These are phyloP conservation scores for Drosophila bocqueti DNA, from an alignment of 1,140 invertebrate genomes.

Conservation along the genomic window DNA sequence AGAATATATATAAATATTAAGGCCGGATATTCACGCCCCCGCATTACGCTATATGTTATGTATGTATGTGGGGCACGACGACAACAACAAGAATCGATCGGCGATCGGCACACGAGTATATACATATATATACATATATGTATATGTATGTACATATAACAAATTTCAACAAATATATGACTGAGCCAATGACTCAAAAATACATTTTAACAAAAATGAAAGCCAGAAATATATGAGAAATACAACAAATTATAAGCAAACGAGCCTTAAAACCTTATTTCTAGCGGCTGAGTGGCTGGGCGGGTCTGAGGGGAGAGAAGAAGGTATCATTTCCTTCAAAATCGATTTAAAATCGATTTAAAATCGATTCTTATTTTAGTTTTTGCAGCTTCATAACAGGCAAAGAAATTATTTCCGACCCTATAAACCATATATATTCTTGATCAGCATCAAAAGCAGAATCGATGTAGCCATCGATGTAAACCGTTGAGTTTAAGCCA, in stretches of 20 bases:
- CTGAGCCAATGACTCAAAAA: slow-evolving; percentile 78
- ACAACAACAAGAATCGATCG: slow-evolving; percentile 12
- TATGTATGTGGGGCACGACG: slow-evolving; percentile 4
- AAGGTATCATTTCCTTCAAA: too few relatives aligned
- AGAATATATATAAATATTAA: slow-evolving; percentile 26
- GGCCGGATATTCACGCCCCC: slow-evolving; percentile 19
- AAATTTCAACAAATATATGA: slow-evolving; percentile 77
- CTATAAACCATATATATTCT: too few relatives aligned
- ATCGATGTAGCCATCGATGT: too few relatives aligned
- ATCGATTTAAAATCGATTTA: too few relatives aligned
- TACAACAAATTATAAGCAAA: slow-evolving; percentile 28
- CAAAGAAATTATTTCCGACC: too few relatives aligned
- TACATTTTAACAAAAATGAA: slow-evolving; percentile 75
- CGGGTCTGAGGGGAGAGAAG: neutral
- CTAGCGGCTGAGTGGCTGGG: neutral
- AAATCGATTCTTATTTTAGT: too few relatives aligned
- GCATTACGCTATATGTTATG: slow-evolving; percentile 24
- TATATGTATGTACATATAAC: slow-evolving; percentile 43
- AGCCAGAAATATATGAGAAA: slow-evolving; percentile 68
- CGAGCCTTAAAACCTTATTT: slow-evolving; percentile 5
- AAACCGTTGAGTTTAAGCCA: too few relatives aligned
- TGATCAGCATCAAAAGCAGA: too few relatives aligned
- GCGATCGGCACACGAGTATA: slow-evolving; percentile 21
- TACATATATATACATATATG: slow-evolving; percentile 7
- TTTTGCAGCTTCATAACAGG: too few relatives aligned